phyloP scores from a whole-genome alignment of 2,888 invertebrate genomes.

The Clepsis dumicolana region DNA sequence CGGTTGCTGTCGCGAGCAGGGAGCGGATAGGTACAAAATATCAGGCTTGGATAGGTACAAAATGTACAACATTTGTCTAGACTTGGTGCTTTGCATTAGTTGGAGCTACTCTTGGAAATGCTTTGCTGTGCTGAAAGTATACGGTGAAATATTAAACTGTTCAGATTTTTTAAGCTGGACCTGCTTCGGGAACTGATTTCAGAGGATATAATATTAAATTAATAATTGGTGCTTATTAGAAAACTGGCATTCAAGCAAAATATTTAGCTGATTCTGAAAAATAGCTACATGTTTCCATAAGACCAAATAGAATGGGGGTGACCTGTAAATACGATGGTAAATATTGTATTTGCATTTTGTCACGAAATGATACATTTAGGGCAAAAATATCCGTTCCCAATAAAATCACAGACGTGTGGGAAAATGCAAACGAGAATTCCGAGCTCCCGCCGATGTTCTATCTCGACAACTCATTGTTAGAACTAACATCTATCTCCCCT shows the following conservation, averaged over 20 bases:
- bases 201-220: not conserved
- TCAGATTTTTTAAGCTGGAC: too few species aligned
- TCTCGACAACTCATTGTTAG: conserved; percentile 28
- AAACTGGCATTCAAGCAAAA: too few species aligned
- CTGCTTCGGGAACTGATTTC: not conserved
- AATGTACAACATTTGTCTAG: conserved; percentile 69
- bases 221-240: not conserved
- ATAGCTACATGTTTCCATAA: too few species aligned
- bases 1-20: conserved; percentile 36
- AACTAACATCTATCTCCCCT: conserved; percentile 33
- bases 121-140: conserved; percentile 49
- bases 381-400: not conserved
- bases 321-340: too few species aligned
- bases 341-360: too few species aligned
- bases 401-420: conserved; percentile 22
- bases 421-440: conserved; percentile 20
- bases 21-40: conserved; percentile 1
- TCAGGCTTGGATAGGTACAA: conserved; percentile 49
- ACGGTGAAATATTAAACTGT: conserved; percentile 42
- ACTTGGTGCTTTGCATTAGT: conserved; percentile 57
- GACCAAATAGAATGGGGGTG: too few species aligned
- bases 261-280: too few species aligned
- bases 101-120: conserved; percentile 53
- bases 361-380: too few species aligned
- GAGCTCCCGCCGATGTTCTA: conserved; percentile 15